These are phyloP conservation scores for Lipophrys pholis DNA, from an alignment of 2,113 vertebrate genomes.

Conservation along the genomic window DNA sequence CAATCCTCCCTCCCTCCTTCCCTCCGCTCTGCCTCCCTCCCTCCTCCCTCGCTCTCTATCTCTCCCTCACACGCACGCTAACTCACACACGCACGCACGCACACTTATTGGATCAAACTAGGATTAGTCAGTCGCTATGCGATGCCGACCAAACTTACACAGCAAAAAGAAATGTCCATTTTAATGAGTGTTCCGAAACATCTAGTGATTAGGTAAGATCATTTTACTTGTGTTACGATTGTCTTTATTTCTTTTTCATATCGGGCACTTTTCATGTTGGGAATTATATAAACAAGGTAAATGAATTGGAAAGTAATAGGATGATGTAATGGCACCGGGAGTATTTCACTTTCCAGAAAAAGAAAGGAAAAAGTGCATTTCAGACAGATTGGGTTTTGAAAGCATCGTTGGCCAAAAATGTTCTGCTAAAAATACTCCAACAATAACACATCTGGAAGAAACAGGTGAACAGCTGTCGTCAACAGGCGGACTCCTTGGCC, in stretches of 20 bases:
- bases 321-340: slow-evolving; percentile 52
- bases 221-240: slow-evolving; percentile 48
- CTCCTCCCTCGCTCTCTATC: slow-evolving; percentile 29
- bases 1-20: slow-evolving; percentile 78
- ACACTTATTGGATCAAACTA: slow-evolving; percentile 80
- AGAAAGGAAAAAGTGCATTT: slow-evolving; percentile 1
- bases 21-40: slow-evolving; percentile 37
- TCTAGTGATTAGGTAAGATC: slow-evolving; percentile 56
- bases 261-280: slow-evolving; percentile 18
- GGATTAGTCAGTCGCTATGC: slow-evolving; percentile 76
- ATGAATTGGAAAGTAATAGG: slow-evolving; percentile 42
- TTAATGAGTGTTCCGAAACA: slow-evolving; percentile 53
- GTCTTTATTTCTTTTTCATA: slow-evolving; percentile 17
- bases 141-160: slow-evolving; percentile 67
- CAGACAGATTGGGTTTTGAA: slow-evolving; percentile 21
- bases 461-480: slow-evolving; percentile 39
- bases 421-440: not conserved
- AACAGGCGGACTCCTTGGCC: slow-evolving; percentile 13
- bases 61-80: slow-evolving; percentile 33
- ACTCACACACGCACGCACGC: slow-evolving; percentile 61
- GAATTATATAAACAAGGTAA: slow-evolving; percentile 48
- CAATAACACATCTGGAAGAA: slow-evolving; percentile 45
- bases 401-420: not conserved
- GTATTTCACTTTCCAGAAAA: slow-evolving; percentile 32
- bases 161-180: slow-evolving; percentile 42